Evolutionary conservation across 2,888 invertebrate genomes (phyloP).

Genomic region (Chromoteleia sp.): DNA sequence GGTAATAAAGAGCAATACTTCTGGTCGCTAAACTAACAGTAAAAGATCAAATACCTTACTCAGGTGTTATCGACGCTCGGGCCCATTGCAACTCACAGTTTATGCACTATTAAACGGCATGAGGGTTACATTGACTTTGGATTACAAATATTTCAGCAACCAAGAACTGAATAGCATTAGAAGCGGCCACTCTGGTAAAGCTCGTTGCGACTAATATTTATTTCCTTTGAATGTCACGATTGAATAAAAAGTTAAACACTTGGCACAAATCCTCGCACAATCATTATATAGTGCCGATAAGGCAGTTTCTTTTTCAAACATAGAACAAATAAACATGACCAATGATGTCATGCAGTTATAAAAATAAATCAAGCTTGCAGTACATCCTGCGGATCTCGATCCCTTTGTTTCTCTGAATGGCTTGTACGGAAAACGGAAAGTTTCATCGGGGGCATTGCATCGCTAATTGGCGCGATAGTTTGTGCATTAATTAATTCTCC

Average conservation of each 20-base stretch:
- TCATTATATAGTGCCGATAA: slow-evolving; percentile 42
- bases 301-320: slow-evolving; percentile 36
- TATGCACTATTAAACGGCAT: slow-evolving; percentile 15
- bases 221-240: slow-evolving; percentile 6
- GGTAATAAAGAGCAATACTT: slow-evolving; percentile 8
- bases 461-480: slow-evolving; percentile 78
- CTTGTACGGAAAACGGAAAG: slow-evolving; percentile 75
- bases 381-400: slow-evolving; percentile 48
- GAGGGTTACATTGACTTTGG: slow-evolving; percentile 8
- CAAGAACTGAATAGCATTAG: slow-evolving; percentile 9
- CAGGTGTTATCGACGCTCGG: not conserved
- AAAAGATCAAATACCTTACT: slow-evolving; percentile 37
- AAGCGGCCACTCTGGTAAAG: slow-evolving; percentile 11
- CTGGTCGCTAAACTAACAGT: not conserved
- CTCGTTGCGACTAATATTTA: slow-evolving; percentile 17
- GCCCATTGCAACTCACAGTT: slow-evolving; percentile 11
- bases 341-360: slow-evolving; percentile 43
- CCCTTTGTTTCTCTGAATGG: slow-evolving; percentile 67
- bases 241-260: slow-evolving; percentile 41
- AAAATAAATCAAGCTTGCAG: slow-evolving; percentile 43
- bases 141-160: not conserved
- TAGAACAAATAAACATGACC: slow-evolving; percentile 40
- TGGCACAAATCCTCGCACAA: slow-evolving; percentile 26
- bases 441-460: slow-evolving; percentile 78
- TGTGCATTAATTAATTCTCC: slow-evolving; percentile 76